A percentile compares a stretch with the other conserved stretches of the same genome.
phyloP scores from a whole-genome alignment of 1,140 invertebrate genomes.

The Centruroides sculpturatus region DNA sequence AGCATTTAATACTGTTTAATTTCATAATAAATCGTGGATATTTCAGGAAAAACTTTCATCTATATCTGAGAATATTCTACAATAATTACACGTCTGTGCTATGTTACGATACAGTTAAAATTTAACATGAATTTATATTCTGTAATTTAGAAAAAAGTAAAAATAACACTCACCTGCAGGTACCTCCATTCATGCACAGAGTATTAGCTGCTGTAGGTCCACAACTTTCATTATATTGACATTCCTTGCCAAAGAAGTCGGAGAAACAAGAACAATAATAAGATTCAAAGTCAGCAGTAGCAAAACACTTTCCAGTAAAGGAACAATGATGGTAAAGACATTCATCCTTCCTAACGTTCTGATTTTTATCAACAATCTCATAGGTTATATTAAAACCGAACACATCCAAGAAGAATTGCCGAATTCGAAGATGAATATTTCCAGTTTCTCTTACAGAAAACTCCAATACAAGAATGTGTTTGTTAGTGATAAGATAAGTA shows the following conservation, averaged over 20 bases:
- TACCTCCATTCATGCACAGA: slow-evolving; percentile 27
- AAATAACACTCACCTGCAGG: slow-evolving; percentile 26
- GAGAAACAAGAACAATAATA: slow-evolving; percentile 31
- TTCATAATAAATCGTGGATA: too few species aligned
- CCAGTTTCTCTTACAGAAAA: slow-evolving; percentile 54
- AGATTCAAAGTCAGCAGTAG: slow-evolving; percentile 43
- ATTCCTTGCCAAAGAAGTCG: slow-evolving; percentile 27
- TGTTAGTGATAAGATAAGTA: slow-evolving; percentile 39
- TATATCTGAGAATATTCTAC: too few species aligned
- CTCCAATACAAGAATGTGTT: slow-evolving; percentile 60
- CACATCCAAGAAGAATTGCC: slow-evolving; percentile 62
- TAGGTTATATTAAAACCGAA: slow-evolving; percentile 89
- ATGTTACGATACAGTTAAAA: too few species aligned
- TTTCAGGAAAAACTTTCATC: too few species aligned
- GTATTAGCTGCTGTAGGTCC: slow-evolving; percentile 26
- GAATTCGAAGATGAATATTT: slow-evolving; percentile 64
- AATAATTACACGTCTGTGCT: too few species aligned
- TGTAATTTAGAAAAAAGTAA: not conserved
- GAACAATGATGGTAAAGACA: slow-evolving; percentile 54
- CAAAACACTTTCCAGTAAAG: slow-evolving; percentile 65
- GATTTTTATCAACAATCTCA: slow-evolving; percentile 43
- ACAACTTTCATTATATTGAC: slow-evolving; percentile 31
- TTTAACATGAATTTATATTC: not conserved
- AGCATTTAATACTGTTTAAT: too few species aligned
- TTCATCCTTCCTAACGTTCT: slow-evolving; percentile 6